Percentiles rank a stretch among this genome's conserved stretches.
phyloP scores from a whole-genome alignment of 2,888 invertebrate species.

The Polyploca ridens region DNA sequence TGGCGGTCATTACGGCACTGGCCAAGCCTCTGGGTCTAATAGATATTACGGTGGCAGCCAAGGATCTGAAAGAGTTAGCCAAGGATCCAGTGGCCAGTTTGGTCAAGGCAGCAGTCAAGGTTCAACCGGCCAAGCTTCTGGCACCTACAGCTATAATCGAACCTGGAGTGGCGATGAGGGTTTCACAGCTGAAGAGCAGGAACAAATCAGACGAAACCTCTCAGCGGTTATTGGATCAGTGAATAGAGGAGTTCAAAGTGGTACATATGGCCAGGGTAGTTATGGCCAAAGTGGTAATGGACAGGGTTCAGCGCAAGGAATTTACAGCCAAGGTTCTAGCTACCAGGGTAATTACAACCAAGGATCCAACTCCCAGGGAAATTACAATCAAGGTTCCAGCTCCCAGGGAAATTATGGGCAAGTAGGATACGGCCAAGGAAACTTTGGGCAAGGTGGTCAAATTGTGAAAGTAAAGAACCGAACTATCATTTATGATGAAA shows the following conservation, averaged over 20 bases:
- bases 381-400: slow-evolving; percentile 23
- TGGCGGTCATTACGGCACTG: slow-evolving; percentile 19
- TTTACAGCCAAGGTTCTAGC: slow-evolving; percentile 17
- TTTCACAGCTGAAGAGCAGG: slow-evolving; percentile 61
- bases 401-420: slow-evolving; percentile 43
- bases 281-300: slow-evolving; percentile 35
- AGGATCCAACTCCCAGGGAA: slow-evolving; percentile 35
- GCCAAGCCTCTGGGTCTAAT: slow-evolving; percentile 21
- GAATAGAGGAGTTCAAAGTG: slow-evolving; percentile 18
- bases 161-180: slow-evolving; percentile 58
- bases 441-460: slow-evolving; percentile 49
- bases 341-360: slow-evolving; percentile 38
- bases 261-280: slow-evolving; percentile 19
- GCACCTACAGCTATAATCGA: slow-evolving; percentile 51
- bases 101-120: slow-evolving; percentile 26
- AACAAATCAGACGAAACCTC: slow-evolving; percentile 58
- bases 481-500: slow-evolving; percentile 67
- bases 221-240: slow-evolving; percentile 44
- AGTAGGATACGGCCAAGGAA: slow-evolving; percentile 37
- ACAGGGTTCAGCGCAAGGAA: slow-evolving; percentile 16
- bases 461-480: slow-evolving; percentile 62
- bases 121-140: slow-evolving; percentile 28
- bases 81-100: slow-evolving; percentile 31
- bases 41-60: slow-evolving; percentile 15
- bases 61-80: slow-evolving; percentile 29